Percentiles rank a stretch among this genome's conserved stretches.
Conservation (phyloP, 2,797 vertebrate genomes). For the Coreius guichenoti region DNA sequence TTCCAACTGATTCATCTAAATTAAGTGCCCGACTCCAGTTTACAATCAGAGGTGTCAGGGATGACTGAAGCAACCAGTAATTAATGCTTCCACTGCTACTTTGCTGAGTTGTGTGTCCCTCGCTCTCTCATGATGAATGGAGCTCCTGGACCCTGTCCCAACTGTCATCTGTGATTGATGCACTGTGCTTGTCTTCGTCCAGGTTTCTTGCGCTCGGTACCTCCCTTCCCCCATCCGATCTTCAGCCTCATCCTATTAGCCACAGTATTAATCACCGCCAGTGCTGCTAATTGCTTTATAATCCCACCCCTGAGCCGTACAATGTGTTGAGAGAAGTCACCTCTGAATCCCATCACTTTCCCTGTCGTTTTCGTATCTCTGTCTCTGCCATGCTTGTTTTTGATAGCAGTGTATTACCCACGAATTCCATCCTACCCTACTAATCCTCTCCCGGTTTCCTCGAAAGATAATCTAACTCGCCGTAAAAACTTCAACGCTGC, state of each 20-base stretch:
- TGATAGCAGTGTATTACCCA: slow-evolving; percentile 61
- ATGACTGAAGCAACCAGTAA: slow-evolving; percentile 49
- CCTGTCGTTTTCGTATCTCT: not conserved
- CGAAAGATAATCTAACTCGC: slow-evolving; percentile 63
- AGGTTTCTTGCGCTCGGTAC: slow-evolving; percentile 47
- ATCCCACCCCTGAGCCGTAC: slow-evolving; percentile 46
- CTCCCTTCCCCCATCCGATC: slow-evolving; percentile 63
- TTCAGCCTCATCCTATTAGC: slow-evolving; percentile 69
- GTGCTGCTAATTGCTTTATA: slow-evolving; percentile 63
- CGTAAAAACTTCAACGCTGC: slow-evolving; percentile 28
- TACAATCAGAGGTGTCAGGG: slow-evolving; percentile 51
- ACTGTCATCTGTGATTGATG: slow-evolving; percentile 80
- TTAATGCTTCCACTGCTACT: slow-evolving; percentile 60
- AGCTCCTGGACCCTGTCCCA: slow-evolving; percentile 65
- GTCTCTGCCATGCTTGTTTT: slow-evolving; percentile 20
- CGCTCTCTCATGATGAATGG: slow-evolving; percentile 63
- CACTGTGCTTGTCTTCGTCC: slow-evolving; percentile 66
- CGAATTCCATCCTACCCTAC: slow-evolving; percentile 65
- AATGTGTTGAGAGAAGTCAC: slow-evolving; percentile 32
- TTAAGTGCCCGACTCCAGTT: slow-evolving; percentile 10
- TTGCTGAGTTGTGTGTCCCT: slow-evolving; percentile 55
- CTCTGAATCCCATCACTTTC: slow-evolving; percentile 3
- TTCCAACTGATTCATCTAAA: not conserved
- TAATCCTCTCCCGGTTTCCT: slow-evolving; percentile 73
- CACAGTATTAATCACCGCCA: slow-evolving; percentile 74